Evolutionary conservation across 2,888 invertebrate species (phyloP), one percentile per base, ranked within the genome.

Genomic region (Strigamia crassipes): DNA sequence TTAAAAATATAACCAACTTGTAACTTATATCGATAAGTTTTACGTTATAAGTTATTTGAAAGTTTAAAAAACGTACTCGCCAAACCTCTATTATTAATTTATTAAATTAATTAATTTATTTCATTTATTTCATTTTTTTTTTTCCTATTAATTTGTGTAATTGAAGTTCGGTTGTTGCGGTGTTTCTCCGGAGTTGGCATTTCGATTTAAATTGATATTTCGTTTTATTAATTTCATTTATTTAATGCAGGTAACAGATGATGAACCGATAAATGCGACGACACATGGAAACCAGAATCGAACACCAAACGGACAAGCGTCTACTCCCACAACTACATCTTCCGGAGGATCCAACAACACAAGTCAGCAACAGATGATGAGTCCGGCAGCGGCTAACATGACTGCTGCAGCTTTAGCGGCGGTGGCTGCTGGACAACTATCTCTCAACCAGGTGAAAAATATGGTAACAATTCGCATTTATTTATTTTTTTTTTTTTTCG

Each of bases 371-470:
- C 81, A 61, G 83, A 81, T 82, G 79, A 82, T 82, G 27, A 81
- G 78, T 18, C 41, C 80, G 15, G 82, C 84, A n/a, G 82, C 87
- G 15, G 87, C 87, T 4, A 87, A 87, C n/a, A 87, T 86, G 81
- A 87, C 89, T 42, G 88, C 88, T 83, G 87, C 88, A 23, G 88
- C 89, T 21, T 85, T 89, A 38, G 88, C 89, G 9, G 88, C 89
- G 42, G 86, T 89, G 21, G 89, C 89, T 84, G 88, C 89, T 78
- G 89, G 89, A 46, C 89, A 89, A 83, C 86, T 89, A 51, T 87
- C 88, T 51, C 85, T 88, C 81, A 88, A 87, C 84, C 89, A 89
- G 87, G 88, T 89, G 84, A 83, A 81, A 38, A 78, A 78, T 78
- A 78, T 34, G 78, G 38, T 34, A 34, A n/a, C n/a, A n/a, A n/a